Evolutionary conservation across 2,113 vertebrate species (phyloP).

Genomic region (Ciconia maguari): DNA sequence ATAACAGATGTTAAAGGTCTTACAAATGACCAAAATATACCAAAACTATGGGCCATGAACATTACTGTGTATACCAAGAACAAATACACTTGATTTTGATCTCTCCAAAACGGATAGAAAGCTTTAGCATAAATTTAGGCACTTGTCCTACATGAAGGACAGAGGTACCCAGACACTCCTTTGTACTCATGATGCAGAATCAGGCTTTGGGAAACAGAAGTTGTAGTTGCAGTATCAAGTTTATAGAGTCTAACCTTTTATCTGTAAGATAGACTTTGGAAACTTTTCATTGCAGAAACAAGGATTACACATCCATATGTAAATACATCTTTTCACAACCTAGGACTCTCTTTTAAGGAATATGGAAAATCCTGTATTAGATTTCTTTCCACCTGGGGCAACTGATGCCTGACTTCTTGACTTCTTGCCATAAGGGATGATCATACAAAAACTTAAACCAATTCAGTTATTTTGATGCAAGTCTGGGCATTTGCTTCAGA

Average conservation of each 20-base stretch:
- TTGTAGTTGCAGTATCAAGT: not conserved
- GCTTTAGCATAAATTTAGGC: not conserved
- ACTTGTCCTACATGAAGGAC: not conserved
- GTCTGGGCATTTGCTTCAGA: not conserved
- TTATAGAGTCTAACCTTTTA: not conserved
- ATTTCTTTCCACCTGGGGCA: constrained; percentile 14
- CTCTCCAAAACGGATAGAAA: not conserved
- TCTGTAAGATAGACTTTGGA: not conserved
- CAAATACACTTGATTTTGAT: not conserved
- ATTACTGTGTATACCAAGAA: not conserved
- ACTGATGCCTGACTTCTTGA: not conserved
- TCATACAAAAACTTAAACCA: constrained; percentile 33
- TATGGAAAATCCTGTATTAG: not conserved
- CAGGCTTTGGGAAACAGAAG: not conserved
- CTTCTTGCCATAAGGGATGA: not conserved
- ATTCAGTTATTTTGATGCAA: not conserved
- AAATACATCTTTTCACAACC: not conserved
- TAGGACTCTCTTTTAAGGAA: not conserved
- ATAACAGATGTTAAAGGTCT: not conserved
- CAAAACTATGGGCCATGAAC: not conserved
- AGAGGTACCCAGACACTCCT: not conserved
- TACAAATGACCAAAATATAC: not conserved
- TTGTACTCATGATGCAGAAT: not conserved
- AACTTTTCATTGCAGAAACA: not conserved
- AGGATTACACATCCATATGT: not conserved